Conservation (phyloP, 2,888 invertebrate species). For the Calameuta idolon region DNA sequence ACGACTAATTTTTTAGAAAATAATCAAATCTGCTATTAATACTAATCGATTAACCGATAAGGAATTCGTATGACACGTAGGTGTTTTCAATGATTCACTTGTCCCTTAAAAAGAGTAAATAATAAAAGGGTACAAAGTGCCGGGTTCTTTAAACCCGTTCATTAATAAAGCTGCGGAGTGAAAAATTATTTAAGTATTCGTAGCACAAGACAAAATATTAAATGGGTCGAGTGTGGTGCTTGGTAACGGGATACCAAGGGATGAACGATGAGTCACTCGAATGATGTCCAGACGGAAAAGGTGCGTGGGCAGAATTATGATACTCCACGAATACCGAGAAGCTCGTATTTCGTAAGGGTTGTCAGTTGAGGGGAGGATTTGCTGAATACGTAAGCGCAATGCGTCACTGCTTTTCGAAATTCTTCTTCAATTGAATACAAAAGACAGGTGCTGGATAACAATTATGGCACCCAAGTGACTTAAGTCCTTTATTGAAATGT, state of each 20-base stretch:
- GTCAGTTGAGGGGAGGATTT: background rate
- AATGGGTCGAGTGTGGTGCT: background rate
- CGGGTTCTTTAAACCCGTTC: background rate
- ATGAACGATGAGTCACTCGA: constrained; percentile 1
- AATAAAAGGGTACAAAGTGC: background rate
- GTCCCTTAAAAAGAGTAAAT: background rate
- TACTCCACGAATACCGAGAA: background rate
- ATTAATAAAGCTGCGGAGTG: background rate
- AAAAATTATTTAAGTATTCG: background rate
- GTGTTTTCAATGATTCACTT: background rate
- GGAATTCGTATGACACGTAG: background rate
- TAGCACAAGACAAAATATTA: background rate
- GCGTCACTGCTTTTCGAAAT: background rate
- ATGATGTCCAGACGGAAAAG: background rate
- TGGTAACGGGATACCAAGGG: background rate
- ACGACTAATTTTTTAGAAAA: background rate
- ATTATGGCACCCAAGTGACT: background rate
- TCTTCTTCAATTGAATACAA: background rate
- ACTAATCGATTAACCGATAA: background rate
- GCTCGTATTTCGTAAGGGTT: background rate
- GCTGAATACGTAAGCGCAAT: background rate
- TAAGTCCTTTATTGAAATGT: no score
- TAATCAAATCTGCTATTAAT: background rate
- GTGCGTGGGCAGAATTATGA: background rate
- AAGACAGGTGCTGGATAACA: background rate